Evolutionary conservation across 2,797 vertebrate species (phyloP), one percentile per base, ranked within the genome.

Genomic region (Thunnus albacares): DNA sequence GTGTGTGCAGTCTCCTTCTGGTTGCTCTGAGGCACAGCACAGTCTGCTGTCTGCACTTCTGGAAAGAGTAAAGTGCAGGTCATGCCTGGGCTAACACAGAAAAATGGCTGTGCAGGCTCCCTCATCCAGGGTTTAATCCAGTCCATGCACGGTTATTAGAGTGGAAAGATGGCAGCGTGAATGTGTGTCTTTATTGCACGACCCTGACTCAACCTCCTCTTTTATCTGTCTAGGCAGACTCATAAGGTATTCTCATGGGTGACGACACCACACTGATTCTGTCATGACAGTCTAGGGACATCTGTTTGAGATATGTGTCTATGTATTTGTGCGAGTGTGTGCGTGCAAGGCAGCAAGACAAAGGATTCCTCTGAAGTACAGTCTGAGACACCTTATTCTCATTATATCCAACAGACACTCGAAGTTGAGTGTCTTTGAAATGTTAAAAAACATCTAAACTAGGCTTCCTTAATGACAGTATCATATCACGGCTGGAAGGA

Each of bases 81-180:
- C 90, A 87, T 76, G 88, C 77, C 84, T 90, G 87, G 85, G 62
- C 75, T 92, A 84, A 88, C 88, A 91, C 81, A 89, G 84, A 88
- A 83, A 91, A 91, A 60, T 6, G 69, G 41, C 83, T 55, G 86
- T 77, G 76, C 73, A 57, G 79, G 70, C 80, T 86, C 74, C 77
- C 71, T 86, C 72, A 83, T 77, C 83, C 85, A 77, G 74, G 62
- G 70, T 87, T 74, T 92, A 87, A 92, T 89, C 87, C 83, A 80
- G 79, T 89, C 86, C 78, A 77, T 89, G 86, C 83, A 86, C 13
- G 35, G 75, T 94, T 94, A 95, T 89, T 93, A 91, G 93, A 91
- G 92, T 94, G 93, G 93, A 95, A 94, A 89, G 81, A 90, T 56
- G 55, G 74, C 81, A 65, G 71, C 5, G 58, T 69, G 61, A 85